phyloP scores from a whole-genome alignment of 2,888 invertebrate genomes.

The Dione vanillae region DNA sequence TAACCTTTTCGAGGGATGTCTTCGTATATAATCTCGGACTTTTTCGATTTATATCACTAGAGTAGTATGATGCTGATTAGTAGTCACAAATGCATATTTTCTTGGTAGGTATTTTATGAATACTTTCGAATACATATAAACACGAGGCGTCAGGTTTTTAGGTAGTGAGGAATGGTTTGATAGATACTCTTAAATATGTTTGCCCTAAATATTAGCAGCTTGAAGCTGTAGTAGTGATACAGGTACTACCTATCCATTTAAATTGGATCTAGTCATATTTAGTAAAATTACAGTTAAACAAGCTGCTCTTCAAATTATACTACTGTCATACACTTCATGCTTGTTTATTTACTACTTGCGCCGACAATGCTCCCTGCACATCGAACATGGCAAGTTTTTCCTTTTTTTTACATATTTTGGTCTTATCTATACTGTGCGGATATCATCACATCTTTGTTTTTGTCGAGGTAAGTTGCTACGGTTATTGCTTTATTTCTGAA shows the following conservation, averaged over 20 bases:
- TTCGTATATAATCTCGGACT: too few relatives aligned
- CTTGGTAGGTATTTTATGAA: too few relatives aligned
- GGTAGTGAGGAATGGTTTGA: too few relatives aligned
- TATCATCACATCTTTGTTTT: conserved; percentile 36
- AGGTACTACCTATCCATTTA: neutral
- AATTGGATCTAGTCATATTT: neutral
- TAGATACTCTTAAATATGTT: too few relatives aligned
- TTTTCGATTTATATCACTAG: too few relatives aligned
- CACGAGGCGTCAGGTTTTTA: too few relatives aligned
- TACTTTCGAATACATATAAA: too few relatives aligned
- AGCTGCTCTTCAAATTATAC: neutral
- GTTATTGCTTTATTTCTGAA: conserved; percentile 31
- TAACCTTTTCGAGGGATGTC: too few relatives aligned
- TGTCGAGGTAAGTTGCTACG: conserved; percentile 43
- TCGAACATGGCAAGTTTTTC: conserved; percentile 38
- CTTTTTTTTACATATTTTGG: conserved; percentile 70
- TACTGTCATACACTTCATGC: conserved; percentile 13
- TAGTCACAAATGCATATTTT: too few relatives aligned
- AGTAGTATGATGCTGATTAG: too few relatives aligned
- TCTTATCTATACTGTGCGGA: conserved; percentile 60
- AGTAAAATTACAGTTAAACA: neutral
- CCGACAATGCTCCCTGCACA: neutral
- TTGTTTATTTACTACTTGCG: neutral
- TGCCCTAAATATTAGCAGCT: too few relatives aligned
- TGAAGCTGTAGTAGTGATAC: too few relatives aligned